Conservation (phyloP, 2,888 invertebrate genomes). For the Clepsis dumicolana region DNA sequence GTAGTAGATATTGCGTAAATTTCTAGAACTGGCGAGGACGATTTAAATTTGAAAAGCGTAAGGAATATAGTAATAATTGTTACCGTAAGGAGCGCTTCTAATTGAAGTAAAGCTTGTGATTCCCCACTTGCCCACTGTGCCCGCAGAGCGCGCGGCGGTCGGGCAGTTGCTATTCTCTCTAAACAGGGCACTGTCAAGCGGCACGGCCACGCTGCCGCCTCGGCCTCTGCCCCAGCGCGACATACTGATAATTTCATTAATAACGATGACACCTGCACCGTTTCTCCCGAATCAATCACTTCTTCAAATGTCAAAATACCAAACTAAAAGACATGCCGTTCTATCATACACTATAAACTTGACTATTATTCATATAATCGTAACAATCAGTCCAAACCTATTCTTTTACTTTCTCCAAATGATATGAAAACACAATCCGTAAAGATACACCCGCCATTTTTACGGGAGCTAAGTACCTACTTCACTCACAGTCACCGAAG, state of each 20-base stretch:
- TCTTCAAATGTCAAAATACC: conserved; percentile 70
- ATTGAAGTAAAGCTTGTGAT: conserved; percentile 97
- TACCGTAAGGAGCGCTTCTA: conserved; percentile 91
- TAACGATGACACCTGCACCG: conserved; percentile 78
- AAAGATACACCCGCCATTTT: conserved; percentile 87
- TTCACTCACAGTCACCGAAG: conserved; percentile 66
- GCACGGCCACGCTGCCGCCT: conserved; percentile 87
- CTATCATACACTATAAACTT: conserved; percentile 51
- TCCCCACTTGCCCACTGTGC: conserved; percentile 97
- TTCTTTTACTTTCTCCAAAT: conserved; percentile 68
- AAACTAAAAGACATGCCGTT: conserved; percentile 65
- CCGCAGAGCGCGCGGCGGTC: conserved; percentile 95
- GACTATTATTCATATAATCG: conserved; percentile 51
- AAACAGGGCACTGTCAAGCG: conserved; percentile 88
- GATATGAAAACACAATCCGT: conserved; percentile 82
- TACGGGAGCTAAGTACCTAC: conserved; percentile 79
- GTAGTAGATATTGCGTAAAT: neutral
- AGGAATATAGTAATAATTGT: conserved; percentile 52
- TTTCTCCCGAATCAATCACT: conserved; percentile 66
- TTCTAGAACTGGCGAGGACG: neutral
- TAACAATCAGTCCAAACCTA: conserved; percentile 58
- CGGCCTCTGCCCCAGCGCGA: conserved; percentile 88
- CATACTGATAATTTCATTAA: conserved; percentile 86
- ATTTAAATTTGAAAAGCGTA: neutral
- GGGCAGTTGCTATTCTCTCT: conserved; percentile 94